Evolutionary conservation across 2,797 vertebrate species (phyloP), one percentile per base, ranked within the genome.

Genomic region (Synanceia verrucosa): DNA sequence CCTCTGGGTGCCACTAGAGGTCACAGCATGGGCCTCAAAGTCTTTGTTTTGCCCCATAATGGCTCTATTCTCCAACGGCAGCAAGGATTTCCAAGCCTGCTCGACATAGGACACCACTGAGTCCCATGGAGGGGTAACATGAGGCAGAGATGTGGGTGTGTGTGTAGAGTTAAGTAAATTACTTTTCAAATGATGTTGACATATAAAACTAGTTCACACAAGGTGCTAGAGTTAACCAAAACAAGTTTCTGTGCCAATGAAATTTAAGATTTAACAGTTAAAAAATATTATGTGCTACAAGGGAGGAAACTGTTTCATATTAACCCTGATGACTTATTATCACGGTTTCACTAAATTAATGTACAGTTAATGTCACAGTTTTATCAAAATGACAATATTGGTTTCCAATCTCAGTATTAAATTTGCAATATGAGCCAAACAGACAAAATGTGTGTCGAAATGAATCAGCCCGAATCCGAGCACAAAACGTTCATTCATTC

Each of bases 31-130:
- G 88, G 91, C 86, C 91, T 88, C 91, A 52, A 73, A 76, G 85
- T 82, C 88, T 94, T 95, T 95, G 94, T 94, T 83, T 74, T 41
- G 55, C 48, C 56, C 78, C 78, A 94, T 93, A 94, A 94, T 92
- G 90, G 89, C 84, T 90, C 91, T 71, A 93, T 94, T 94, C 90
- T 94, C 86, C 84, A 77, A 47, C 69, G 52, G 80, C 65, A 63
- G 76, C 81, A 66, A 50, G 74, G 79, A 84, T 82, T 82, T 75
- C 83, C 84, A 78, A 73, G 78, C 75, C 74, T 74, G 68, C 67
- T 53, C 75, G 82, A 92, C 89, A 92, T 72, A 85, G 78, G 83
- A 91, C 77, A 86, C 87, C 87, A 91, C 85, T 92, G 90, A 90
- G 79, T 76, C 70, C 70, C 73, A 71, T 21, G 26, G 41, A 83